Evolutionary conservation across 2,113 vertebrate species (phyloP), one percentile per base, ranked within the genome.

Genomic region (Hypocryptadius cinnamomeus): DNA sequence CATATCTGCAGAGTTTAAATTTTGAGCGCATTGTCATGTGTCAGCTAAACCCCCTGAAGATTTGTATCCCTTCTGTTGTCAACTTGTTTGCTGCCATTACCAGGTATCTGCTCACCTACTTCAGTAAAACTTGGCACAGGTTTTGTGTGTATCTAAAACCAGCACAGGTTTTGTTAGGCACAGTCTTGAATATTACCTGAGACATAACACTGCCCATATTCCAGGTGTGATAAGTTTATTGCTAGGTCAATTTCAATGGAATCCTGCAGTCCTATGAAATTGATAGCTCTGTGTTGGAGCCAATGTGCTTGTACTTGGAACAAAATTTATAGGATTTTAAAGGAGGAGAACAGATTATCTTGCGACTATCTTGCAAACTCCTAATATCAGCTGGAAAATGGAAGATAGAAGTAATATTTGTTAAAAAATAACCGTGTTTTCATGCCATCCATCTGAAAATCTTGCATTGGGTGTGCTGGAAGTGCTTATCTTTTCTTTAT

Each of bases 31-130:
- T 99, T 27, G 98, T 99, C 48, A 99, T 99, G 98, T 99, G 98
- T 82, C 99, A 99, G 92, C 97, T 99, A n/a, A 99, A 99, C 88
- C 99, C 99, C 5, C 97, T 99, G 84, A 99, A 99, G 97, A 98
- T 99, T 40, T 99, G 99, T 91, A 97, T 99, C 89, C 98, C 99
- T 2, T 97, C 98, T 1, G 98, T 99, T 57, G 98, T 98, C 84
- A 99, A 97, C 96, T 98, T 99, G 94, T 99, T 99, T 95, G 99
- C 99, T 28, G 98, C 98, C 77, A 97, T 99, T 94, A 99, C 98
- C 90, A 99, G 98, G 99, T 99, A 97, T 78, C 81, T 70, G 16
- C 65, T 94, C 12, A 9, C 28, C 73, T 72, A 60, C 51, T 82
- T 80, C 37, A 6, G 5, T 89, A 56, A n/a, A 68, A 44, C 70